Percentiles rank a stretch among this genome's conserved stretches.
Evolutionary conservation across 2,888 invertebrate genomes (phyloP).

Genomic region (Ormyrus rosae): DNA sequence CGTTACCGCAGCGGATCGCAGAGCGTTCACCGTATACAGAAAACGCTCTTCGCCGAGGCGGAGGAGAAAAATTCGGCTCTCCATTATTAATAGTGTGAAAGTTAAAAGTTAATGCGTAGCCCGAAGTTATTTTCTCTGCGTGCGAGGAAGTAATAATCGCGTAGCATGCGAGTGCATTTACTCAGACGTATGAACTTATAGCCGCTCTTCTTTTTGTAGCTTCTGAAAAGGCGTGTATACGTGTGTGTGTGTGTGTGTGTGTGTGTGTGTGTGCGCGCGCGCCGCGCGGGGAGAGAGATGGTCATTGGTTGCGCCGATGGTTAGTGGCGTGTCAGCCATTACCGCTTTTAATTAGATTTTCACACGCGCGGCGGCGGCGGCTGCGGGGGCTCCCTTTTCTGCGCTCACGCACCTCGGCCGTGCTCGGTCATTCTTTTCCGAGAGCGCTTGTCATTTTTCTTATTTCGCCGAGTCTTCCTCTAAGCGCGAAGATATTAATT

Average conservation of each 20-base stretch:
- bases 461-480: conserved; percentile 13
- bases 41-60: too few relatives aligned
- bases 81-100: too few relatives aligned
- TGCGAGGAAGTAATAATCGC: too few relatives aligned
- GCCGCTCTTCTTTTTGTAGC: background rate
- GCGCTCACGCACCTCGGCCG: conserved; percentile 3
- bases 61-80: too few relatives aligned
- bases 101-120: too few relatives aligned
- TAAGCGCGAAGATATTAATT: background rate
- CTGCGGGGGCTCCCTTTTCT: background rate
- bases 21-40: too few relatives aligned
- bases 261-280: background rate
- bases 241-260: background rate
- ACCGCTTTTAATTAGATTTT: conserved; percentile 60
- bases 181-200: background rate
- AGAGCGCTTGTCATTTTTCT: conserved; percentile 14
- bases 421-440: background rate
- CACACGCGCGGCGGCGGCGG: conserved; percentile 35
- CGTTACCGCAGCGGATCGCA: too few relatives aligned
- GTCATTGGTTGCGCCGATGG: conserved; percentile 52
- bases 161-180: too few relatives aligned
- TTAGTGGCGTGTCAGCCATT: conserved; percentile 43
- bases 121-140: too few relatives aligned
- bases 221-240: conserved; percentile 9
- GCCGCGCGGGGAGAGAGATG: background rate